Evolutionary conservation across 2,888 invertebrate species (phyloP), one percentile per base, ranked within the genome.

Genomic region (Deilephila elpenor): DNA sequence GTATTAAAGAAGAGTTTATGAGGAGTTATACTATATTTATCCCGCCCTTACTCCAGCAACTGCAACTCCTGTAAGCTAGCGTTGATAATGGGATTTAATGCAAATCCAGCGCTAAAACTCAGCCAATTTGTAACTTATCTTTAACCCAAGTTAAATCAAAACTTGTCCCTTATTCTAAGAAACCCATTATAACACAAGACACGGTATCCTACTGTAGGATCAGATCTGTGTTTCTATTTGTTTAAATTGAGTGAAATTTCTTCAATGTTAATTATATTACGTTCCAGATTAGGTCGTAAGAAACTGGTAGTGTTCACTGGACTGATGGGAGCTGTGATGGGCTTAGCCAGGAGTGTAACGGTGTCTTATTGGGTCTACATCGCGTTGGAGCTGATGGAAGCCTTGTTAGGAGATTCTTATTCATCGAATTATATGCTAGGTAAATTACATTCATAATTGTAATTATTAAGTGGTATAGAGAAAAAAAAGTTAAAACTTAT

Each of bases 391-490:
- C 76, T 82, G 4, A 5, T 85, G n/a, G 88, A 86, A 73, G 80
- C 86, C 32, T 70, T 83, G 0, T 71, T 88, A 6, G 87, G 88
- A 51, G 87, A 88, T 64, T 78, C 77, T 34, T 85, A 82, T 74
- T 86, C 88, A 11, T 80, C 85, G 20, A 75, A 76, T 5, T 88
- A 82, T 72, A 84, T 84, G 73, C 76, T 88, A 78, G 79, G 87
- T 85, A 75, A 76, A 17, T 0, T 17, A 34, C 25, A 29, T 19
- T 20, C 19, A 5, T 19, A 61, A n/a, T 5, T n/a, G 8, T 32
- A 29, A 25, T 29, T 11, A 20, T 11, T 62, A 8, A 37, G 8
- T 8, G 8, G 1, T 8, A 7, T 37, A 11, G 44, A 44, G 32
- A 44, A 3, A 44, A 11, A 44, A 44, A 8, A 37, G 1, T 1